phyloP scores from a whole-genome alignment of 2,797 vertebrate species.

The Siniperca undulata region DNA sequence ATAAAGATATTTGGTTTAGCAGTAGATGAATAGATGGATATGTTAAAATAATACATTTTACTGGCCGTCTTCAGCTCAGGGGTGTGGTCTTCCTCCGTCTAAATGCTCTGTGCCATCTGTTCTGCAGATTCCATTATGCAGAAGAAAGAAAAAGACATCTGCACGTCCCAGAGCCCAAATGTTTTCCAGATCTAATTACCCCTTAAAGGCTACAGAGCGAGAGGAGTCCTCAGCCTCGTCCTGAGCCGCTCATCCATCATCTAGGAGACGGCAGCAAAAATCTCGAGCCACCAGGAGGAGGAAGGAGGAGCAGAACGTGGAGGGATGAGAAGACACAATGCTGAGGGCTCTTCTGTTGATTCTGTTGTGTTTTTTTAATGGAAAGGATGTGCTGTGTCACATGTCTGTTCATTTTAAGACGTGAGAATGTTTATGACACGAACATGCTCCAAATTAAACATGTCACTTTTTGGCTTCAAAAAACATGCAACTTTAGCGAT shows the following conservation, averaged over 20 bases:
- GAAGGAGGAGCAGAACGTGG: not conserved
- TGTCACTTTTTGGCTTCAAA: not conserved
- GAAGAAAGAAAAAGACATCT: conserved; percentile 33
- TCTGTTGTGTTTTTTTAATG: not conserved
- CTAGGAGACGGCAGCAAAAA: not conserved
- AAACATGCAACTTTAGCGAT: not conserved
- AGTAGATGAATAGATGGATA: not conserved
- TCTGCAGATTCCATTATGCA: conserved; percentile 49
- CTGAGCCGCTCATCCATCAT: conserved; percentile 57
- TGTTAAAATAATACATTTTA: not conserved
- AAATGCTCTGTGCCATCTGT: conserved; percentile 29
- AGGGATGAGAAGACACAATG: not conserved
- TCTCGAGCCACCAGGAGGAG: conserved; percentile 4
- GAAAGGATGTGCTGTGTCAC: not conserved
- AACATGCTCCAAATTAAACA: not conserved
- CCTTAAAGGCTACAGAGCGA: conserved; percentile 33
- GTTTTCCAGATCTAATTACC: conserved; percentile 65
- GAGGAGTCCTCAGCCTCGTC: conserved; percentile 12
- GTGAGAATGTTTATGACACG: not conserved
- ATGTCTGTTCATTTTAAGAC: not conserved
- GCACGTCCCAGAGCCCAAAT: conserved; percentile 41
- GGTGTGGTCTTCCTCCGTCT: conserved; percentile 29
- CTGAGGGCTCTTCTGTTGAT: not conserved
- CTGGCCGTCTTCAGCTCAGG: not conserved
- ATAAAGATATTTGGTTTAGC: not conserved